Percentiles rank a stretch among this genome's conserved stretches.
Conservation (phyloP, 2,113 vertebrate genomes). For the Lepus americanus region DNA sequence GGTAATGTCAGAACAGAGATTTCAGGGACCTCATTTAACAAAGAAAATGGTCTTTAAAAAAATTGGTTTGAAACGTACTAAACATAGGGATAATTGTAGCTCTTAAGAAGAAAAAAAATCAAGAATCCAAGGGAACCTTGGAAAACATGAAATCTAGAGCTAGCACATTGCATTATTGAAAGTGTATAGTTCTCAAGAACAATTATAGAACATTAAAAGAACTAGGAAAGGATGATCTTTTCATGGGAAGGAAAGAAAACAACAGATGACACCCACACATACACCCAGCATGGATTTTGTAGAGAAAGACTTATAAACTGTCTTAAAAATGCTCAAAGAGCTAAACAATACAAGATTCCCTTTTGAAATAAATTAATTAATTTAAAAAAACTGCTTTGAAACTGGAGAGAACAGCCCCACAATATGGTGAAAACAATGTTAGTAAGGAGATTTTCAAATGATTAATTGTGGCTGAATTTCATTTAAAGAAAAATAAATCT, state of each 20-base stretch:
- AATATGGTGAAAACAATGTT: fast-evolving
- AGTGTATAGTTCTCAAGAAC: background rate
- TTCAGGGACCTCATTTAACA: background rate
- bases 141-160: background rate
- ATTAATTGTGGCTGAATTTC: background rate
- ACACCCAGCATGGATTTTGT: background rate
- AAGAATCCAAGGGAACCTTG: background rate
- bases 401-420: background rate
- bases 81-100: background rate
- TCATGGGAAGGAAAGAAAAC: background rate
- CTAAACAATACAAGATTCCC: background rate
- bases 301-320: background rate
- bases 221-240: background rate
- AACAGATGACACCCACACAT: background rate
- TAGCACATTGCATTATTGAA: background rate
- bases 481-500: background rate
- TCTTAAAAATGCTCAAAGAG: background rate
- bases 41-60: background rate
- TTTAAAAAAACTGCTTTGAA: background rate
- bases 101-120: background rate
- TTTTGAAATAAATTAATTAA: background rate
- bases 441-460: background rate
- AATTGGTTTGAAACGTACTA: background rate
- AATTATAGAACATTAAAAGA: background rate
- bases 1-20: background rate